phyloP scores from a whole-genome alignment of 2,113 vertebrate species.

The Nothocercus nigrocapillus region DNA sequence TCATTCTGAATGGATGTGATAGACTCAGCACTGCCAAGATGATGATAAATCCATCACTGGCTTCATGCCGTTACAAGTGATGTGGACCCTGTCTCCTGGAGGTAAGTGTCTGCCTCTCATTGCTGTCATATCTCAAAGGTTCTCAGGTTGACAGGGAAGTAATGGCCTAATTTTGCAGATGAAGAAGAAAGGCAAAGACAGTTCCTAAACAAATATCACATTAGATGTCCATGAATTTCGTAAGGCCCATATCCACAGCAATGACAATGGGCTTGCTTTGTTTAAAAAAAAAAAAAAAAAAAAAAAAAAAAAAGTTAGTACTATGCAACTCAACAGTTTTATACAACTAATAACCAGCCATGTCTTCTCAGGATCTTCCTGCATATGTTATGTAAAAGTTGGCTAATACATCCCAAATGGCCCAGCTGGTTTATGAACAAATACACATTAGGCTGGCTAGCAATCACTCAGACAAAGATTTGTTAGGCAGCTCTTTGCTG shows the following conservation, averaged over 20 bases:
- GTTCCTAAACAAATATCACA: background rate
- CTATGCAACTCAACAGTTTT: background rate
- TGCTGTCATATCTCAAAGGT: background rate
- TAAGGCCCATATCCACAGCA: background rate
- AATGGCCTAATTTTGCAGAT: background rate
- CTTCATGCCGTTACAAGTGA: background rate
- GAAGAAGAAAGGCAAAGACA: background rate
- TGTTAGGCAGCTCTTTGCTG: background rate
- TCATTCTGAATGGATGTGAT: background rate
- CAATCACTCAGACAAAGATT: slow-evolving; percentile 28
- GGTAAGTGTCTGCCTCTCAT: background rate
- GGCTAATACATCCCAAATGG: slow-evolving; percentile 18
- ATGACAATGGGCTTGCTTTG: background rate
- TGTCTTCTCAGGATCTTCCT: slow-evolving; percentile 7
- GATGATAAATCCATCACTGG: background rate
- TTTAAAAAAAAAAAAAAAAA: too few relatives aligned
- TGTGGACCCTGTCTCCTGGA: background rate
- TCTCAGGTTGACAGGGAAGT: background rate
- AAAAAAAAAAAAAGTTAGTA: background rate
- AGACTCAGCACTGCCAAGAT: background rate
- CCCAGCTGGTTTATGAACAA: slow-evolving; percentile 31
- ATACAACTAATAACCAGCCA: background rate
- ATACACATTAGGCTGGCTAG: slow-evolving; percentile 22
- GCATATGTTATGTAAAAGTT: slow-evolving; percentile 13
- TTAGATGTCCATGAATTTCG: background rate